Evolutionary conservation across 2,113 vertebrate species (phyloP).

Genomic region (Salvator merianae): DNA sequence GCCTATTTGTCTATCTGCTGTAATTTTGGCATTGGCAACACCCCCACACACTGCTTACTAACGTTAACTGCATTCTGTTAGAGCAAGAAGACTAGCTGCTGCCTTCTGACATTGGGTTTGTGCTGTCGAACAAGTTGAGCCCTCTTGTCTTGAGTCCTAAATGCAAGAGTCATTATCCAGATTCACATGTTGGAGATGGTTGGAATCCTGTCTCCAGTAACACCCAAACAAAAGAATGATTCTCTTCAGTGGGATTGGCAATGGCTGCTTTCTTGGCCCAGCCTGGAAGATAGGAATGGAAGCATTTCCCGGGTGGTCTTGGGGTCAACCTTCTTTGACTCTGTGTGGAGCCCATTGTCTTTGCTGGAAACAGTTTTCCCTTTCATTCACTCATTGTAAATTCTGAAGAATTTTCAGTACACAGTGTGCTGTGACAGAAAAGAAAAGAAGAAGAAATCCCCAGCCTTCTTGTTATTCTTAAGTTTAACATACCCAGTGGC

Average conservation of each 20-base stretch:
- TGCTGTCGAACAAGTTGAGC: not conserved
- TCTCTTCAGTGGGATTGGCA: slow-evolving; percentile 30
- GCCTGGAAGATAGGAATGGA: slow-evolving; percentile 19
- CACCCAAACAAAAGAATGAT: slow-evolving; percentile 30
- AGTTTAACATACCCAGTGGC: not conserved
- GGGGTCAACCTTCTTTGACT: slow-evolving; percentile 16
- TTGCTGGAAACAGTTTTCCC: slow-evolving; percentile 29
- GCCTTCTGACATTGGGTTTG: not conserved
- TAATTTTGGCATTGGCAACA: not conserved
- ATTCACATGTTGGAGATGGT: slow-evolving; percentile 3
- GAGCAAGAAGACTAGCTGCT: not conserved
- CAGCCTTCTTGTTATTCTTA: slow-evolving; percentile 9
- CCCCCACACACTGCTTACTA: not conserved
- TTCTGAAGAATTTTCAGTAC: slow-evolving; percentile 29
- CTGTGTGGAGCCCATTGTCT: slow-evolving; percentile 27
- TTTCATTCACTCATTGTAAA: slow-evolving; percentile 36
- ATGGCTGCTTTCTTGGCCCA: slow-evolving; percentile 14
- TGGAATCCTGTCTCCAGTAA: not conserved
- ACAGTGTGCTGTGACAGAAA: slow-evolving; percentile 20
- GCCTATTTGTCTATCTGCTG: not conserved
- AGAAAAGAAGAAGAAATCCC: not conserved
- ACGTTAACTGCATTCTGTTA: not conserved
- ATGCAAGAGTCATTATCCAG: not conserved
- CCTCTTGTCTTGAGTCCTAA: not conserved
- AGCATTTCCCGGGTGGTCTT: slow-evolving; percentile 20